phyloP scores from a whole-genome alignment of 2,888 invertebrate genomes.

The Calameuta idolon region DNA sequence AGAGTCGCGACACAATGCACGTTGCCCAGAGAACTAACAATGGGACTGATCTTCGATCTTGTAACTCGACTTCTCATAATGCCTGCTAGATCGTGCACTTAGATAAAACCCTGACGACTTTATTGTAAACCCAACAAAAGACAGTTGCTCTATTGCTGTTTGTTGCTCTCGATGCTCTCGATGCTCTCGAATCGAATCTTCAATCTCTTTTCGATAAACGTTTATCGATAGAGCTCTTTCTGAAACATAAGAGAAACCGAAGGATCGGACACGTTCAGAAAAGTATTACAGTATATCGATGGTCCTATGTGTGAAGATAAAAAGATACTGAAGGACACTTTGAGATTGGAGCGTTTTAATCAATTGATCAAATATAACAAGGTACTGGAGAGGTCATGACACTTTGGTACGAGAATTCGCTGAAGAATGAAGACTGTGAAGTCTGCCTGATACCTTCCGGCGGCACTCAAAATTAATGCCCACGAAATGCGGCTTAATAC shows the following conservation, averaged over 20 bases:
- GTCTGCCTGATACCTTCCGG: conserved; percentile 24
- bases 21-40: background rate
- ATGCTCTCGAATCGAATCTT: background rate
- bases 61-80: conserved; percentile 34
- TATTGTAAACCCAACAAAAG: conserved; percentile 34
- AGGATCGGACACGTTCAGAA: background rate
- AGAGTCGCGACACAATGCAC: background rate
- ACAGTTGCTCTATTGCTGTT: conserved; percentile 6
- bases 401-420: background rate
- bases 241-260: background rate
- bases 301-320: background rate
- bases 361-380: background rate
- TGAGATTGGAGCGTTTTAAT: background rate
- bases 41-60: conserved; percentile 5
- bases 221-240: background rate
- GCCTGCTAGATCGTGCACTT: conserved; percentile 38
- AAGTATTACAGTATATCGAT: background rate
- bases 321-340: background rate
- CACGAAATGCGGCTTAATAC: conserved; percentile 38
- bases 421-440: conserved; percentile 15
- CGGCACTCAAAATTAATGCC: conserved; percentile 37
- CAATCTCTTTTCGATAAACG: conserved; percentile 21
- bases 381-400: background rate
- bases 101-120: conserved; percentile 41
- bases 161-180: background rate